phyloP scores from a whole-genome alignment of 2,797 vertebrate genomes.

The Toxotes lorentzi region DNA sequence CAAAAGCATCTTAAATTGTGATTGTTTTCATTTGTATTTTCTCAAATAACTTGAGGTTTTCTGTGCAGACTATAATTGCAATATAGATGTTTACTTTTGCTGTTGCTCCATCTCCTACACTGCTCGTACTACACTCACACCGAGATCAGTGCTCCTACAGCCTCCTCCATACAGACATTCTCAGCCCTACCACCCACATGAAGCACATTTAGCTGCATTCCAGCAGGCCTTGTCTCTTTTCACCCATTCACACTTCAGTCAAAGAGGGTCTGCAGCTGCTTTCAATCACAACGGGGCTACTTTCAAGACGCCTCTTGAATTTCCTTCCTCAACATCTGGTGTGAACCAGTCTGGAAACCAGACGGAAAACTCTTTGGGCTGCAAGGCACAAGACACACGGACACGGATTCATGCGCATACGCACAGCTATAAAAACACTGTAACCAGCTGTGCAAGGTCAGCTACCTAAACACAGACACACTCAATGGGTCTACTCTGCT shows the following conservation, averaged over 20 bases:
- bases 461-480: slow-evolving; percentile 70
- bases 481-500: slow-evolving; percentile 53
- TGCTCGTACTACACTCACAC: slow-evolving; percentile 13
- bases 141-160: slow-evolving; percentile 20
- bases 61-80: not conserved
- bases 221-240: slow-evolving; percentile 40
- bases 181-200: slow-evolving; percentile 46
- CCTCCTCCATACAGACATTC: slow-evolving; percentile 24
- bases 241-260: slow-evolving; percentile 41
- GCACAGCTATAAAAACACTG: slow-evolving; percentile 69
- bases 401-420: slow-evolving; percentile 22
- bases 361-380: slow-evolving; percentile 60
- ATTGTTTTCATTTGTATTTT: not conserved
- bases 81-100: slow-evolving; percentile 1
- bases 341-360: slow-evolving; percentile 48
- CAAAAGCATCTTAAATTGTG: not conserved
- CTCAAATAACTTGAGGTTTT: not conserved
- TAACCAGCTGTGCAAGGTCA: slow-evolving; percentile 71
- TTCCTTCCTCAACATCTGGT: slow-evolving; percentile 74
- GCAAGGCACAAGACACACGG: slow-evolving; percentile 24
- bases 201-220: slow-evolving; percentile 50
- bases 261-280: slow-evolving; percentile 53
- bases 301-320: slow-evolving; percentile 59
- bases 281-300: slow-evolving; percentile 56
- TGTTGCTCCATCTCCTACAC: slow-evolving; percentile 11